phyloP scores from a whole-genome alignment of 2,888 invertebrate genomes.

The Napeogenes sylphis region DNA sequence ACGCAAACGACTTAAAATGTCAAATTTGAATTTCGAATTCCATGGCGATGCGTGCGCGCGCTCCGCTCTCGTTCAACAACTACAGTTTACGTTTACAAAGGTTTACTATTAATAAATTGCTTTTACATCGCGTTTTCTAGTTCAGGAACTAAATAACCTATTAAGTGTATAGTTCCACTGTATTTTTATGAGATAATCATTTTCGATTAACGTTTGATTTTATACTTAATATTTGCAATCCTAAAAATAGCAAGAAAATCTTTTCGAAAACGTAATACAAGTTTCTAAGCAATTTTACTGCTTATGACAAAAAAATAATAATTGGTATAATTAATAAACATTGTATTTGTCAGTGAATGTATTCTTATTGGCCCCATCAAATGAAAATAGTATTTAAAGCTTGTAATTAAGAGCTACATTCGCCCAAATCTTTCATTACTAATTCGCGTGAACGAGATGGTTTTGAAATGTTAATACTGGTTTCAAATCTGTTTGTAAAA shows the following conservation, averaged over 20 bases:
- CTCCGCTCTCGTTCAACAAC: slow-evolving; percentile 45
- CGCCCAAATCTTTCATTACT: slow-evolving; percentile 6
- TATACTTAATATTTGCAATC: no score
- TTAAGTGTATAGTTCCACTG: background rate
- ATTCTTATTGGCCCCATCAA: background rate
- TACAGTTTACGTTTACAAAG: slow-evolving; percentile 50
- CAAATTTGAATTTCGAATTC: slow-evolving; percentile 37
- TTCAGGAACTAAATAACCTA: slow-evolving; percentile 9
- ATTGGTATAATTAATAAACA: no score
- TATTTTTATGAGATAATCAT: background rate
- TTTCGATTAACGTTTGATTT: no score
- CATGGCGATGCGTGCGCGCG: slow-evolving; percentile 52
- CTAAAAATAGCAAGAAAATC: no score
- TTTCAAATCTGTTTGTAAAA: slow-evolving; percentile 35
- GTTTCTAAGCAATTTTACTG: no score
- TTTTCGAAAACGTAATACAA: no score
- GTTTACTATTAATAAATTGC: slow-evolving; percentile 60
- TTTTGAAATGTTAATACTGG: slow-evolving; percentile 40
- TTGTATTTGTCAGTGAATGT: background rate
- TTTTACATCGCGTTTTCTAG: slow-evolving; percentile 33
- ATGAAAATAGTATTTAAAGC: background rate
- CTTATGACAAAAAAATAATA: no score
- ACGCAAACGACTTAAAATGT: slow-evolving; percentile 30
- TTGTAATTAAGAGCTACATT: slow-evolving; percentile 5
- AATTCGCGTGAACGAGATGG: slow-evolving; percentile 23